Evolutionary conservation across 2,113 vertebrate species (phyloP), one percentile per base, ranked within the genome.

Genomic region (Ramphastos sulfuratus): DNA sequence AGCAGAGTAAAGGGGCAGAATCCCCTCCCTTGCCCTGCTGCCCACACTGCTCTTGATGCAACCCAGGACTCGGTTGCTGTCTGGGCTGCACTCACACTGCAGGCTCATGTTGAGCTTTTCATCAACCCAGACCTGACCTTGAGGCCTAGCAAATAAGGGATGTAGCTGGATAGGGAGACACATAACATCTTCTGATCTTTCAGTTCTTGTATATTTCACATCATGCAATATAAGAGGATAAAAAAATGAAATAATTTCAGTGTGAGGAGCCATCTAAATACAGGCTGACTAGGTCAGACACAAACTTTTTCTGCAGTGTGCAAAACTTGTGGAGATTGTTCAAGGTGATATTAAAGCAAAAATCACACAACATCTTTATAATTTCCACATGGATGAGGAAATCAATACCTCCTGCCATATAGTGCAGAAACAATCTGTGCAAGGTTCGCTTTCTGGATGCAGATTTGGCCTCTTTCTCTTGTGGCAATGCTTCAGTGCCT

Each of bases 341-440:
- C 50, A 39, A 35, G 63, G 25, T 0, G 0, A 63, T 76, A 83
- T 52, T 87, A 39, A 91, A 76, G 15, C 25, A 79, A 92, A 93
- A 82, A 85, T 8, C 23, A 55, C 30, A 83, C 13, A 80, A 78
- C 61, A 89, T 83, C 82, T 81, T 96, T 81, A 65, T 83, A 78
- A 85, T 94, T 96, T 93, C 69, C 87, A 81, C 82, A 91, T 80
- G 87, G 83, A 56, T 69, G 82, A 78, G 61, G 58, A 94, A 87
- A 92, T 87, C 42, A 89, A 63, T 87, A 66, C 21, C 25, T 94
- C 30, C 82, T 92, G 73, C 73, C 65, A 48, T 16, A 58, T 20
- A 67, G 21, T 48, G 61, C 46, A 69, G 54, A 82, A 85, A 52
- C 92, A 94, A 87, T 94, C 92, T 96, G 89, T 86, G 46, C 82